Base-by-base conservation (phyloP, 2,113 vertebrate species). In the Cygnus buccinator region DNA sequence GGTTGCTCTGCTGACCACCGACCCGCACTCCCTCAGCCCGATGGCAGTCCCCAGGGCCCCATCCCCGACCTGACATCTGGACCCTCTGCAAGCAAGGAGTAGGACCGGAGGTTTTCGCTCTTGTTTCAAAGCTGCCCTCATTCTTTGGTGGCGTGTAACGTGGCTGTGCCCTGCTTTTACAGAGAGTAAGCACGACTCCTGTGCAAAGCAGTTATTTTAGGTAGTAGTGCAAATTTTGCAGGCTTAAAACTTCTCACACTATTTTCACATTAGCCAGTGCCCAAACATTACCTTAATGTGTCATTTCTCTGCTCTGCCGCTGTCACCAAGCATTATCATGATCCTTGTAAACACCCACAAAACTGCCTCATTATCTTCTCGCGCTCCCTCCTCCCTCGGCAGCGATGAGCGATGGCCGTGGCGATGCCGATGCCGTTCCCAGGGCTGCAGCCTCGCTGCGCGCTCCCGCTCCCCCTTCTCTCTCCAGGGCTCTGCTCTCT, bases 321-420 rank as follows among this genome's bases (percentile, higher is more conserved):
- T 92, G 88, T 77, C 92, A 88, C 65, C 77, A 59, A 94, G 59
- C 66, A 80, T 74, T 63, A 76, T 10, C 77, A 75, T 78, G 91
- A 89, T 75, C 87, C 58, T 59, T 35, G 87, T 43, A 89, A 97
- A 96, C 95, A 94, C 89, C 93, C 87, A 95, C 93, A 93, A 87
- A 82, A 39, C 91, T 52, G 33, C 87, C 74, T 95, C 96, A 76
- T 95, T 95, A 93, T 65, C 80, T 90, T 25, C 73, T 79, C 35
- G 50, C 48, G 20, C 29, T 94, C 80, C 29, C 93, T 95, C 91
- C 92, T 88, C 67, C 72, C 76, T 61, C 48, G 48, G 67, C 92
- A 93, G 72, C 59, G 79, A 90, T 84, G 80, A 95, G 50, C 65
- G 86, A 96, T 89, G 35, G 91, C 75, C 76, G 12, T 3, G 0